Evolutionary conservation across 2,888 invertebrate species (phyloP).

Genomic region (Venusia cambrica): DNA sequence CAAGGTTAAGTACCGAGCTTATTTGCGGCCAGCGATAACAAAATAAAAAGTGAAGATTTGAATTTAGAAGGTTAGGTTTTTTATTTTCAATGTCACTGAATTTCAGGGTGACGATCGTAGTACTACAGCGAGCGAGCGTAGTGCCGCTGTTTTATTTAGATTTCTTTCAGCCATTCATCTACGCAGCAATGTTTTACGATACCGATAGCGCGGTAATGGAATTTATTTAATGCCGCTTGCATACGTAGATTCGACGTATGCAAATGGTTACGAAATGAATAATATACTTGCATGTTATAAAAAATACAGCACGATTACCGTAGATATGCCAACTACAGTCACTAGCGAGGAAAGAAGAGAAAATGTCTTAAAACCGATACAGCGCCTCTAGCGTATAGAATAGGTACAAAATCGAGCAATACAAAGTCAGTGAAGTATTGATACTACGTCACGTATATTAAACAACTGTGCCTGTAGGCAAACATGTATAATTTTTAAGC

Average conservation of each 20-base stretch:
- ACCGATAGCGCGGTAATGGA: slow-evolving; percentile 36
- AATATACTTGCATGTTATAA: too few species aligned
- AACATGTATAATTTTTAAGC: too few species aligned
- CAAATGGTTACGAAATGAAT: slow-evolving; percentile 8
- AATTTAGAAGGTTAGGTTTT: slow-evolving; percentile 9
- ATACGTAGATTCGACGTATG: slow-evolving; percentile 11
- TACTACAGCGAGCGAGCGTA: slow-evolving; percentile 39
- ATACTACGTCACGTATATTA: too few species aligned
- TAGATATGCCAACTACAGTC: too few species aligned
- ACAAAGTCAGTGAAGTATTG: too few species aligned
- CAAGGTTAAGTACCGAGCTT: slow-evolving; percentile 5
- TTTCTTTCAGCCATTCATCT: slow-evolving; percentile 40
- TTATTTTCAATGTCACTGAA: slow-evolving; percentile 45
- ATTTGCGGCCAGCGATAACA: slow-evolving; percentile 2
- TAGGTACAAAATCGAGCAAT: too few species aligned
- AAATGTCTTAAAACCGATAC: too few species aligned
- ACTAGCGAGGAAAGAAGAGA: too few species aligned
- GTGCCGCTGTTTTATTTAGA: slow-evolving; percentile 52
- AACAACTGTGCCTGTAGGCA: too few species aligned
- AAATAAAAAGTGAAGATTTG: slow-evolving; percentile 4
- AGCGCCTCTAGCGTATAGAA: too few species aligned
- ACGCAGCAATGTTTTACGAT: slow-evolving; percentile 46
- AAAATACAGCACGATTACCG: too few species aligned
- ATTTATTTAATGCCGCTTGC: slow-evolving; percentile 9
- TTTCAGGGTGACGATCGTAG: slow-evolving; percentile 36